Conservation (phyloP, 1,140 invertebrate species). For the Andrena cerasifolii region DNA sequence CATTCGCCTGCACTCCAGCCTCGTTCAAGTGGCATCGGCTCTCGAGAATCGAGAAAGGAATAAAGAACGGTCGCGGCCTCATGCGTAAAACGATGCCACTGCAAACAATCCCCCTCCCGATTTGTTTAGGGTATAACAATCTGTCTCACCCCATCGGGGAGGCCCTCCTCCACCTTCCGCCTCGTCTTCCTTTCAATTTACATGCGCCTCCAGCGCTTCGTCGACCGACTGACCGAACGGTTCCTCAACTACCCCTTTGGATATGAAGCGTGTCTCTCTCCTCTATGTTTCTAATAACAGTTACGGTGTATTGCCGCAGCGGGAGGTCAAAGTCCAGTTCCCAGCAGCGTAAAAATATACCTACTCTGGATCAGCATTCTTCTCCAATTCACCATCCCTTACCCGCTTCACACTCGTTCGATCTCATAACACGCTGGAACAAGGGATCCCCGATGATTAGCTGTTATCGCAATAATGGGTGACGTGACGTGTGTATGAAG, state of each 20-base stretch:
- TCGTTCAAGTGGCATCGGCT: constrained; percentile 81
- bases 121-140: constrained; percentile 82
- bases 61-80: constrained; percentile 80
- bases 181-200: constrained; percentile 31
- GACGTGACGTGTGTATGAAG: constrained; percentile 61
- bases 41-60: constrained; percentile 77
- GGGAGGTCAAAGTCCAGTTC: too few relatives aligned
- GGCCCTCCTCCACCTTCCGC: background rate
- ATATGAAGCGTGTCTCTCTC: too few relatives aligned
- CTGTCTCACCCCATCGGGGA: constrained; percentile 53
- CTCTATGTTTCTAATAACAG: too few relatives aligned
- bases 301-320: too few relatives aligned
- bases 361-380: too few relatives aligned
- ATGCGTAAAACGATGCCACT: constrained; percentile 83
- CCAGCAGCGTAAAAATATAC: too few relatives aligned
- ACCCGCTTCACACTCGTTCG: constrained; percentile 12
- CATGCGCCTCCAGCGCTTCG: constrained; percentile 9
- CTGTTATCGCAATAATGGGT: constrained; percentile 71
- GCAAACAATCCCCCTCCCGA: constrained; percentile 79
- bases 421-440: constrained; percentile 40
- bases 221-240: constrained; percentile 54
- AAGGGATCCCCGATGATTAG: constrained; percentile 66
- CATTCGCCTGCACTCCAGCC: constrained; percentile 79
- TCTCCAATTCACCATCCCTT: background rate
- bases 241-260: background rate